Percentiles rank a stretch among this genome's conserved stretches.
Conservation (phyloP, 2,797 vertebrate genomes). For the Danio tinwini region DNA sequence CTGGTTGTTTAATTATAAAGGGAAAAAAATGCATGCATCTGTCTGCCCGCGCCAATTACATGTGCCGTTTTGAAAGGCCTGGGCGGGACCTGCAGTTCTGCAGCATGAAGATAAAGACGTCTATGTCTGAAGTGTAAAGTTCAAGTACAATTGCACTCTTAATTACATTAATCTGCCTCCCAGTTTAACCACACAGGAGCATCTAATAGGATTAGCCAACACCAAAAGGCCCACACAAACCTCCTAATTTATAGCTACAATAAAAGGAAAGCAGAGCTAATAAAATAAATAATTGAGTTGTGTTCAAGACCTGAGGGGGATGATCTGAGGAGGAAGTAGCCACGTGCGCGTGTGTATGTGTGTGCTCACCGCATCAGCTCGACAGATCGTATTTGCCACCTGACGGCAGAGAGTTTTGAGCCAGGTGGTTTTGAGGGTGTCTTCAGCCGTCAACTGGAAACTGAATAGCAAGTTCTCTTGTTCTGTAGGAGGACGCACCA, state of each 20-base stretch:
- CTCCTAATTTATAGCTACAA: constrained; percentile 58
- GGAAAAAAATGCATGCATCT: constrained; percentile 59
- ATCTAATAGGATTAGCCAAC: constrained; percentile 62
- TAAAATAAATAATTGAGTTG: constrained; percentile 63
- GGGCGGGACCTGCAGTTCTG: constrained; percentile 49
- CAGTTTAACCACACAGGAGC: constrained; percentile 59
- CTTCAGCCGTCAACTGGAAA: constrained; percentile 92
- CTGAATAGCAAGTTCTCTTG: constrained; percentile 94
- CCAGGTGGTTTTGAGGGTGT: constrained; percentile 89
- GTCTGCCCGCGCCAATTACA: constrained; percentile 58
- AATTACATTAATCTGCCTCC: constrained; percentile 64
- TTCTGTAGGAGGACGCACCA: constrained; percentile 94
- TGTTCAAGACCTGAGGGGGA: constrained; percentile 26
- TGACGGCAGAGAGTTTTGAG: constrained; percentile 91
- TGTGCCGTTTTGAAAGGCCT: constrained; percentile 46
- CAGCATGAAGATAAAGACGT: constrained; percentile 54
- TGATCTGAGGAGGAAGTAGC: constrained; percentile 30
- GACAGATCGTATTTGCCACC: constrained; percentile 97
- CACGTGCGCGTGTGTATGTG: not conserved
- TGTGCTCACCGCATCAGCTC: constrained; percentile 90
- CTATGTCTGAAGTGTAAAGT: constrained; percentile 59
- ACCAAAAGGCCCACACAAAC: constrained; percentile 56
- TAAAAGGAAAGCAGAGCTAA: constrained; percentile 58
- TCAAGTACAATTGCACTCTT: constrained; percentile 63
- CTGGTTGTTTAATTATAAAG: constrained; percentile 59